Conservation (phyloP, 2,113 vertebrate species). For the Peromyscus maniculatus region DNA sequence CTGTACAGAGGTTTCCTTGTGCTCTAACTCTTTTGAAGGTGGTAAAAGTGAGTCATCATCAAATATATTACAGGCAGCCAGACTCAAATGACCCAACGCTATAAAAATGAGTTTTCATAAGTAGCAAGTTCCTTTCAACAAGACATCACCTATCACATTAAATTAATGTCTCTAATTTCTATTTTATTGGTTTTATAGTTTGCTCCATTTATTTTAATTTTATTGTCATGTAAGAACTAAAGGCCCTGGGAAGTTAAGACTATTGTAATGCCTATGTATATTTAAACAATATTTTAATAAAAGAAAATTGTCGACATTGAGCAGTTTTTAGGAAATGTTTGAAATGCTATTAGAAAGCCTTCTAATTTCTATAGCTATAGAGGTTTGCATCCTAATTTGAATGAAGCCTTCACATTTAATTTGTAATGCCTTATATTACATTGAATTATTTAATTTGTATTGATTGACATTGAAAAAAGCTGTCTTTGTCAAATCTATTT, state of each 20-base stretch:
- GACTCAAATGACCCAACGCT: not conserved
- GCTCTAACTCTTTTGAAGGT: slow-evolving; percentile 1
- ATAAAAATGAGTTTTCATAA: not conserved
- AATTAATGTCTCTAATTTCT: slow-evolving; percentile 41
- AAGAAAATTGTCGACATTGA: not conserved
- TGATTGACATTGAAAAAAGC: not conserved
- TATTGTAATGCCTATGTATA: not conserved
- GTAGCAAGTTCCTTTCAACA: slow-evolving; percentile 29
- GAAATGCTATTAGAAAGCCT: not conserved
- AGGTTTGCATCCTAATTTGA: slow-evolving; percentile 7
- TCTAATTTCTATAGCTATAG: not conserved
- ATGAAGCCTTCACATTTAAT: not conserved
- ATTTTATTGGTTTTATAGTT: slow-evolving; percentile 28
- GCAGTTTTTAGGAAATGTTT: not conserved
- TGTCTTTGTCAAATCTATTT: not conserved
- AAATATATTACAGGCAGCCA: not conserved
- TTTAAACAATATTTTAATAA: slow-evolving; percentile 32
- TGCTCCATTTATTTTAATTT: slow-evolving; percentile 9
- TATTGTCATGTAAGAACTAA: not conserved
- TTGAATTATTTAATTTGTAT: not conserved
- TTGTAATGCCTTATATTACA: not conserved
- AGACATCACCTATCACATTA: slow-evolving; percentile 17
- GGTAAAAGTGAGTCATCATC: slow-evolving; percentile 60
- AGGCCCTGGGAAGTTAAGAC: not conserved
- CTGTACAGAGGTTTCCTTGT: slow-evolving; percentile 43